phyloP scores from a whole-genome alignment of 2,113 vertebrate species.

The Globicephala melas region DNA sequence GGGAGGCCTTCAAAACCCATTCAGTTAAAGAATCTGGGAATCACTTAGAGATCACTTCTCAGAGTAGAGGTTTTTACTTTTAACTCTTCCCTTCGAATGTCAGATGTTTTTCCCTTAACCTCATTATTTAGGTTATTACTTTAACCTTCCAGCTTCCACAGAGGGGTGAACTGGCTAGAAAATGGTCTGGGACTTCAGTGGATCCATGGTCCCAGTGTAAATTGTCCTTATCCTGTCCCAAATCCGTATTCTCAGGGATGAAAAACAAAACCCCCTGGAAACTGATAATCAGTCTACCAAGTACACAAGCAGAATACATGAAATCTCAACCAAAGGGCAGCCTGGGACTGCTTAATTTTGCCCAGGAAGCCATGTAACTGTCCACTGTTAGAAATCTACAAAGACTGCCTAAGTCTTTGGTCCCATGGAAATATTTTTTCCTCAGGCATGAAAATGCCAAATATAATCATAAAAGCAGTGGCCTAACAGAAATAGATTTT shows the following conservation, averaged over 20 bases:
- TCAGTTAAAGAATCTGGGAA: neutral
- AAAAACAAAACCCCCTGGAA: neutral
- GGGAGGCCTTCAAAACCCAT: neutral
- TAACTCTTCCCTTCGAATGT: neutral
- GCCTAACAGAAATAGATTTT: neutral
- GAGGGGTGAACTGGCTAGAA: neutral
- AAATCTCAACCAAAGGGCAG: neutral
- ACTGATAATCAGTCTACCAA: neutral
- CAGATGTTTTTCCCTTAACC: neutral
- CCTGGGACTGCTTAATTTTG: neutral
- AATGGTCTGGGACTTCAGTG: neutral
- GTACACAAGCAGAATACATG: neutral
- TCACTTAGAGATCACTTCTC: neutral
- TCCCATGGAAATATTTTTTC: neutral
- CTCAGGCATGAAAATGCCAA: neutral
- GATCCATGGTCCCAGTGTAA: neutral
- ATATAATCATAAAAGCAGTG: conserved; percentile 11
- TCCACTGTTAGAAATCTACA: neutral
- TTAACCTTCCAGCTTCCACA: neutral
- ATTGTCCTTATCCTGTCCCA: neutral
- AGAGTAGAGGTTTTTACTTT: neutral
- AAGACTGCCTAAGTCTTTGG: neutral
- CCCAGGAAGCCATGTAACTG: neutral
- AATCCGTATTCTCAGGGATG: neutral
- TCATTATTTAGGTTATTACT: neutral